phyloP scores from a whole-genome alignment of 2,888 invertebrate species.

The Spilosoma lubricipeda region DNA sequence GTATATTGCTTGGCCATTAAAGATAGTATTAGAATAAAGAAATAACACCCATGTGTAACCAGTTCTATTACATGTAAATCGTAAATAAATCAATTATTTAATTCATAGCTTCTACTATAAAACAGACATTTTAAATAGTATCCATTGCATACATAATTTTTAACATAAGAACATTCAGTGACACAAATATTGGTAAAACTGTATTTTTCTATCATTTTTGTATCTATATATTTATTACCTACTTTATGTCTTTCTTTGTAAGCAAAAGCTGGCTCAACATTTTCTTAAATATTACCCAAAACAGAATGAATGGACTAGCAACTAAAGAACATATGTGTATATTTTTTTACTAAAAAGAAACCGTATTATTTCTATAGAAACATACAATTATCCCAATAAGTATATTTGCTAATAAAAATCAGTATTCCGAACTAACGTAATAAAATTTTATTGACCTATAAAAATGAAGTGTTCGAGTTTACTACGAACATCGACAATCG shows the following conservation, averaged over 20 bases:
- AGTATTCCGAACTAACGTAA: constrained; percentile 48
- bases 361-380: constrained; percentile 37
- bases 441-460: constrained; percentile 58
- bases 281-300: constrained; percentile 2
- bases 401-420: constrained; percentile 50
- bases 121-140: too few species aligned
- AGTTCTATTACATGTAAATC: too few species aligned
- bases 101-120: too few species aligned
- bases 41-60: too few species aligned
- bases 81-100: too few species aligned
- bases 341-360: constrained; percentile 22
- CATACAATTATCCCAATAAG: constrained; percentile 49
- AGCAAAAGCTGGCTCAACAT: constrained; percentile 9
- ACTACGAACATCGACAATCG: constrained; percentile 48
- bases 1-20: too few species aligned
- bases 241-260: constrained; percentile 11
- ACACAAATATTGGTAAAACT: background rate
- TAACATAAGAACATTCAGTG: too few species aligned
- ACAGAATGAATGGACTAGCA: background rate
- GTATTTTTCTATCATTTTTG: background rate
- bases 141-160: too few species aligned
- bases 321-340: constrained; percentile 3
- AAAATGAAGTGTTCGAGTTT: constrained; percentile 53
- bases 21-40: too few species aligned
- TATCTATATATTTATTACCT: constrained; percentile 4